phyloP scores from a whole-genome alignment of 2,113 vertebrate species.

The Notothenia rossii region DNA sequence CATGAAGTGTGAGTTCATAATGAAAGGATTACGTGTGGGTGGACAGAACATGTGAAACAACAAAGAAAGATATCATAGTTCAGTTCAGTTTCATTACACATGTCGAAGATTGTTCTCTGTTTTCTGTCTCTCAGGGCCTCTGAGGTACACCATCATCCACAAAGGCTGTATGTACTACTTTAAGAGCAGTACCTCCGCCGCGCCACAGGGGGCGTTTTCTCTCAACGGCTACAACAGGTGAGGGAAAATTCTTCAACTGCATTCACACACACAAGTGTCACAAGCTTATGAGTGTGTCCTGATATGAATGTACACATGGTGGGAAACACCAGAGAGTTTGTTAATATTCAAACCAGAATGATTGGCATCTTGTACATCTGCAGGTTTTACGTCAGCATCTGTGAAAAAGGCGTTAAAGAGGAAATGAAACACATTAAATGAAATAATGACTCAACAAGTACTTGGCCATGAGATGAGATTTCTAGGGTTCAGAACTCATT shows the following conservation, averaged over 20 bases:
- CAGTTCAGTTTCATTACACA: not conserved
- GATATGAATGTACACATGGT: too few species aligned
- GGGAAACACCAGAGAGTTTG: too few species aligned
- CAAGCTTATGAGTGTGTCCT: not conserved
- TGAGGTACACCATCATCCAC: slow-evolving; percentile 95
- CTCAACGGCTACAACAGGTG: slow-evolving; percentile 97
- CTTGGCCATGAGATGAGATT: not conserved
- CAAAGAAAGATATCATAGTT: not conserved
- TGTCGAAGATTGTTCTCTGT: not conserved
- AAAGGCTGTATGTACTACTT: slow-evolving; percentile 98
- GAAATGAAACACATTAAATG: too few species aligned
- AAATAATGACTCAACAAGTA: not conserved
- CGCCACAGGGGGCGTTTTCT: slow-evolving; percentile 96
- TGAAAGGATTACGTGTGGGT: not conserved
- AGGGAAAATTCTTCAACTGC: slow-evolving; percentile 52
- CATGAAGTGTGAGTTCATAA: slow-evolving; percentile 90
- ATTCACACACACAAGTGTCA: not conserved
- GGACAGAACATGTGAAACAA: not conserved
- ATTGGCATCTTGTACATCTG: too few species aligned
- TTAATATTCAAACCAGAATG: too few species aligned
- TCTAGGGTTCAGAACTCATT: not conserved
- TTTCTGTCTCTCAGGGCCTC: slow-evolving; percentile 86
- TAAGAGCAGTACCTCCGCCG: slow-evolving; percentile 93
- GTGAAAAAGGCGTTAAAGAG: too few species aligned
- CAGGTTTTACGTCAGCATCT: too few species aligned